A percentile compares a stretch with the other conserved stretches of the same genome.
Conservation (phyloP, 2,888 invertebrate species). For the Mellilla xanthometata region DNA sequence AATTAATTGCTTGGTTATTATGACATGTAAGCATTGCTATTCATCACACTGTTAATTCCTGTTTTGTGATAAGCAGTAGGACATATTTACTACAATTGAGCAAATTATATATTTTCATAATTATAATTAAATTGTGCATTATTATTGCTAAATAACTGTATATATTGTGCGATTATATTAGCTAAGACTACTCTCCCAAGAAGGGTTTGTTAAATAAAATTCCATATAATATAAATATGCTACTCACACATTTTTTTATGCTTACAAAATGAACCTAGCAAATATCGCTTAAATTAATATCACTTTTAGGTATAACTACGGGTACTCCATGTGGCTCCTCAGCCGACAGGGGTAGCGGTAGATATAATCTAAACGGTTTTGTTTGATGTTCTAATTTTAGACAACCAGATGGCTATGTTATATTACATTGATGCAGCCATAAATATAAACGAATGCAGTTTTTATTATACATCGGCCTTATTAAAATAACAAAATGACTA, state of each 20-base stretch:
- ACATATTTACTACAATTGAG: constrained; percentile 50
- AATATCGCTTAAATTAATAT: constrained; percentile 78
- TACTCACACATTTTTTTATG: constrained; percentile 37
- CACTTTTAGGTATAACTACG: constrained; percentile 69
- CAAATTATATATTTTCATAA: constrained; percentile 50
- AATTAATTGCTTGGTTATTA: constrained; percentile 8
- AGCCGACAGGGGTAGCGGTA: constrained; percentile 33
- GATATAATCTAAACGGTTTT: constrained; percentile 38
- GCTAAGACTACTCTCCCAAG: constrained; percentile 43
- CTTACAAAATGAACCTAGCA: constrained; percentile 71
- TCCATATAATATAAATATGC: constrained; percentile 27
- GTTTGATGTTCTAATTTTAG: constrained; percentile 40
- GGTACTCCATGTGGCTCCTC: constrained; percentile 31
- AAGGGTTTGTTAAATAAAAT: constrained; percentile 26
- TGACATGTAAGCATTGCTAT: constrained; percentile 8
- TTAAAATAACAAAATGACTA: constrained; percentile 26
- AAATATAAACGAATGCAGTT: constrained; percentile 16
- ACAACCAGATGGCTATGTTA: constrained; percentile 35
- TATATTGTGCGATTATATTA: constrained; percentile 44
- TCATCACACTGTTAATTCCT: constrained; percentile 10
- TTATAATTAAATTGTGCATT: constrained; percentile 37
- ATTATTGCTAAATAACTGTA: constrained; percentile 28
- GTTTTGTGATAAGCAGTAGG: constrained; percentile 34
- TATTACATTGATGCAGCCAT: constrained; percentile 34
- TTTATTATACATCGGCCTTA: constrained; percentile 10